Evolutionary conservation across 2,797 vertebrate genomes (phyloP).

Genomic region (Chloroceryle amazona): DNA sequence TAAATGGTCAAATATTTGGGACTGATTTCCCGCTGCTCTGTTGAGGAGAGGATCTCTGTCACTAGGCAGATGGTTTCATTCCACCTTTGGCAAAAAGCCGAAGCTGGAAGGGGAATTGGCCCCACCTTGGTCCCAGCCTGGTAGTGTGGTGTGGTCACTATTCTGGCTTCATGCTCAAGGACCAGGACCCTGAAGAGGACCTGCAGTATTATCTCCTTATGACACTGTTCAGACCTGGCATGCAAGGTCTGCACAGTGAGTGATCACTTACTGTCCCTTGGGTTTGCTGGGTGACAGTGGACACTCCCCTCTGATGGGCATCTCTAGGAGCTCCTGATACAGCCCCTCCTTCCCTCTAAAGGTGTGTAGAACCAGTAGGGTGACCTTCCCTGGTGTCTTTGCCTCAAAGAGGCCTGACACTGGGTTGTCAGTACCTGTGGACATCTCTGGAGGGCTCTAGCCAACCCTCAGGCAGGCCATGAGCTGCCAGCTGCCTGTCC

Average conservation of each 20-base stretch:
- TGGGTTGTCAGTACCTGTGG: background rate
- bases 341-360: background rate
- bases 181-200: background rate
- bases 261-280: background rate
- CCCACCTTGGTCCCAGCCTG: background rate
- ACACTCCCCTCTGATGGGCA: background rate
- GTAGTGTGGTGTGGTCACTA: background rate
- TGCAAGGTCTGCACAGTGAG: background rate
- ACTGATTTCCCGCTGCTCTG: background rate
- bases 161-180: background rate
- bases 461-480: background rate
- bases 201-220: background rate
- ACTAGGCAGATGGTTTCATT: background rate
- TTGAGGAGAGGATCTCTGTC: background rate
- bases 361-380: background rate
- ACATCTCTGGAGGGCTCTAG: background rate
- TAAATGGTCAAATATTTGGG: background rate
- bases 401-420: background rate
- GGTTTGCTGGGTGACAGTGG: background rate
- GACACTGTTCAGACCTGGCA: background rate
- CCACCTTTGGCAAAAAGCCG: background rate
- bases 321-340: background rate
- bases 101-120: background rate
- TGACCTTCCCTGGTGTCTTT: background rate
- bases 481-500: background rate